Evolutionary conservation across 2,888 invertebrate genomes (phyloP).

Genomic region (Agonum fuliginosum): DNA sequence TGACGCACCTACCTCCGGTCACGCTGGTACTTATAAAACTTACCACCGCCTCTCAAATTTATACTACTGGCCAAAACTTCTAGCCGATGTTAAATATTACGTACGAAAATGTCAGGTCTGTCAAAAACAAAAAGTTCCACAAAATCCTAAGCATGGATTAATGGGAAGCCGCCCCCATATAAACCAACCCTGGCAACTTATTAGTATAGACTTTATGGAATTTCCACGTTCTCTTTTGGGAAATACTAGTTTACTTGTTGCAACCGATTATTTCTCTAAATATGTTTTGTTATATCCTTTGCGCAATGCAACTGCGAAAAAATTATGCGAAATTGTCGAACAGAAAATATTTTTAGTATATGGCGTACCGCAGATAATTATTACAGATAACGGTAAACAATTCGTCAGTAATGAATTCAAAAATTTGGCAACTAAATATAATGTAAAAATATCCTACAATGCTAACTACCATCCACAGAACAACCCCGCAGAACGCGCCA

Average conservation of each 20-base stretch:
- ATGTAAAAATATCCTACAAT: no score
- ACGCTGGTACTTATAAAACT: background rate
- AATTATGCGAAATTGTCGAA: conserved; percentile 9
- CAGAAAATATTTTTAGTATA: no score
- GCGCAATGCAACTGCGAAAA: background rate
- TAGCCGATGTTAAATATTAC: background rate
- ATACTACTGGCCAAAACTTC: background rate
- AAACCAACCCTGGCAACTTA: background rate
- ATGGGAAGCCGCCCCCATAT: background rate
- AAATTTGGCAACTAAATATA: no score
- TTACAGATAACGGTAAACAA: no score
- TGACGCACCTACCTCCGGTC: no score
- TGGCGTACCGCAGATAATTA: no score
- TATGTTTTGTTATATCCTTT: background rate
- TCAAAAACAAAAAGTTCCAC: background rate
- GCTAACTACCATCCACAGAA: no score
- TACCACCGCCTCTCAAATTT: background rate
- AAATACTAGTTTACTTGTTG: background rate
- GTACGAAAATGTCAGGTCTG: background rate
- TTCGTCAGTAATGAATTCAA: no score
- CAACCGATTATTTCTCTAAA: conserved; percentile 14
- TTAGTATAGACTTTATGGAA: conserved; percentile 9
- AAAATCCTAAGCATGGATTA: background rate
- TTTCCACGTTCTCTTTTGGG: background rate
- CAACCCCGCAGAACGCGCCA: no score